Evolutionary conservation across 2,797 vertebrate species (phyloP), one percentile per base, ranked within the genome.

Genomic region (Sciurus carolinensis): DNA sequence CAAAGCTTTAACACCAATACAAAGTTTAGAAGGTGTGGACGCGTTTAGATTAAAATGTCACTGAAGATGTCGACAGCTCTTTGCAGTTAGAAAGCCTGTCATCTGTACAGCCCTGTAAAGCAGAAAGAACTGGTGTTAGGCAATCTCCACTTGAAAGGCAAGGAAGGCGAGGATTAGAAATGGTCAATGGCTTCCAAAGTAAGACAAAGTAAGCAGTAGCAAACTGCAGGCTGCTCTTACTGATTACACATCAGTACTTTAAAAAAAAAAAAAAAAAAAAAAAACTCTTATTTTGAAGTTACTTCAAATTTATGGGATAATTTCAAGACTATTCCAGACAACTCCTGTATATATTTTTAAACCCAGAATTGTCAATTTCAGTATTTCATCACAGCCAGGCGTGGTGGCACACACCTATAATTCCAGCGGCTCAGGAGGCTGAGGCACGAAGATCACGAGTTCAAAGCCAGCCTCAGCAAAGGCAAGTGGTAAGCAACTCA

Each of bases 251-350:
- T n/a, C 17, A 18, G 8, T 85, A 64, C 24, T 54, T 76, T 66
- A 22, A 14, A 62, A 79, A 57, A n/a, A n/a, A n/a, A n/a, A n/a
- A 36, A 30, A n/a, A 14, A 30, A 72, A 62, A 12, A 83, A 39
- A 24, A 66, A 52, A 18, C 7, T 80, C 80, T 42, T 33, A 44
- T 24, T 54, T 87, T 82, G 42, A 89, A 73, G 62, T 86, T 79
- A 79, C 44, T 95, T 93, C 50, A 59, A 94, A 81, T 80, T 36
- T 50, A 86, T 12, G 22, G 26, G 79, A 50, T 39, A 79, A n/a
- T 84, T 94, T 52, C 6, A 62, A 87, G 57, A 88, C 62, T 39
- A 85, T 59, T 77, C 36, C 59, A 71, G 75, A 90, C 24, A n/a
- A 47, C 12, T 69, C n/a, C 28, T 15, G 0, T 8, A 20, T 28